Conservation (phyloP, 2,113 vertebrate species). For the Ranitomeya imitator region DNA sequence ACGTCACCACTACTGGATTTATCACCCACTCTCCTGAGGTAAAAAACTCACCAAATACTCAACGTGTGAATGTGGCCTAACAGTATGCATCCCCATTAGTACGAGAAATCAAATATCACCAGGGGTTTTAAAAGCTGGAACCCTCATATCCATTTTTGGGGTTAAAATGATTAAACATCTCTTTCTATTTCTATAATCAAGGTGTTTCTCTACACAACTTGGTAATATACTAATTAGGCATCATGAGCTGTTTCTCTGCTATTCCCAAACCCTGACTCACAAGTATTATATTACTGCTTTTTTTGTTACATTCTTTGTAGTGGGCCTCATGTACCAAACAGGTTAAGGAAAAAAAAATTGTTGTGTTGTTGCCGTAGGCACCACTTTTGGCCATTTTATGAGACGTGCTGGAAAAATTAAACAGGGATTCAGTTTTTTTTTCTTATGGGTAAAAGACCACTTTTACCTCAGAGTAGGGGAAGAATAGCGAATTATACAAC, state of each 20-base stretch:
- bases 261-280: background rate
- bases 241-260: background rate
- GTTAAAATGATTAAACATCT: no score
- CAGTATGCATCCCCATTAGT: background rate
- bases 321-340: background rate
- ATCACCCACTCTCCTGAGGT: no score
- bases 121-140: background rate
- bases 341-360: background rate
- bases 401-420: background rate
- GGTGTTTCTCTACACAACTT: no score
- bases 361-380: background rate
- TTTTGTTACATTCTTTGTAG: background rate
- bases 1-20: no score
- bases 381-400: background rate
- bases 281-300: background rate
- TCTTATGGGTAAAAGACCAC: background rate
- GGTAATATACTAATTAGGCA: no score
- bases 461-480: background rate
- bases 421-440: background rate
- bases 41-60: no score
- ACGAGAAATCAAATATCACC: background rate
- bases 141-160: no score
- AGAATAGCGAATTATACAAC: no score
- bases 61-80: no score
- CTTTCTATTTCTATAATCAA: no score